phyloP scores from a whole-genome alignment of 1,140 invertebrate genomes.

The Chironomus tepperi region DNA sequence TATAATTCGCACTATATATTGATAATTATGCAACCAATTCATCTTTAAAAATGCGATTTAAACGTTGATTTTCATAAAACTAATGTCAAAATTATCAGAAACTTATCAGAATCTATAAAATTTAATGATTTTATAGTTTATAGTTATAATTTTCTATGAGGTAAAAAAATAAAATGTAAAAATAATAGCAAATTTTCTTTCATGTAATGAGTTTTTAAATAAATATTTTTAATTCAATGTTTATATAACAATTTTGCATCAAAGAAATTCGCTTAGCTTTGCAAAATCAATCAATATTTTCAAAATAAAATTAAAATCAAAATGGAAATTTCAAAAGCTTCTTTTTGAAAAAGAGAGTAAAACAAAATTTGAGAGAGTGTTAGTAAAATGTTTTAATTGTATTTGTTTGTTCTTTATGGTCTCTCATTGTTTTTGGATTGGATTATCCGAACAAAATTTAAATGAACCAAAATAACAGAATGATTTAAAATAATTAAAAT shows the following conservation, averaged over 20 bases:
- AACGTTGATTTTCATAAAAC: not conserved
- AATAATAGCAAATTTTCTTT: not conserved
- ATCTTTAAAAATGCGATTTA: not conserved
- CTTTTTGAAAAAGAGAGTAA: not conserved
- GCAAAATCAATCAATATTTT: not conserved
- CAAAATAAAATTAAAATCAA: not conserved
- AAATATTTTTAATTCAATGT: not conserved
- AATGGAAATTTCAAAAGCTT: conserved; percentile 2
- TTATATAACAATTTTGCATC: not conserved
- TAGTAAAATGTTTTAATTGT: not conserved
- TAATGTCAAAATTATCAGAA: not conserved
- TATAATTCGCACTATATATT: not conserved
- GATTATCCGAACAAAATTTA: not conserved
- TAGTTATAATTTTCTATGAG: not conserved
- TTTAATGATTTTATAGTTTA: not conserved
- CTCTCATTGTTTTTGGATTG: not conserved
- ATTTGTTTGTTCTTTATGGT: not conserved
- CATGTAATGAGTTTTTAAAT: not conserved
- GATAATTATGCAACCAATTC: not conserved
- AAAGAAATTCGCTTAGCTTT: not conserved
- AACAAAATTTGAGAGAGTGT: not conserved
- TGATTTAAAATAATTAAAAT: not conserved
- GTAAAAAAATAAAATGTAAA: not conserved
- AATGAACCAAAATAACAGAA: not conserved
- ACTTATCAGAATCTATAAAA: not conserved